phyloP scores from a whole-genome alignment of 2,888 invertebrate species.

The Apamea epomidion region DNA sequence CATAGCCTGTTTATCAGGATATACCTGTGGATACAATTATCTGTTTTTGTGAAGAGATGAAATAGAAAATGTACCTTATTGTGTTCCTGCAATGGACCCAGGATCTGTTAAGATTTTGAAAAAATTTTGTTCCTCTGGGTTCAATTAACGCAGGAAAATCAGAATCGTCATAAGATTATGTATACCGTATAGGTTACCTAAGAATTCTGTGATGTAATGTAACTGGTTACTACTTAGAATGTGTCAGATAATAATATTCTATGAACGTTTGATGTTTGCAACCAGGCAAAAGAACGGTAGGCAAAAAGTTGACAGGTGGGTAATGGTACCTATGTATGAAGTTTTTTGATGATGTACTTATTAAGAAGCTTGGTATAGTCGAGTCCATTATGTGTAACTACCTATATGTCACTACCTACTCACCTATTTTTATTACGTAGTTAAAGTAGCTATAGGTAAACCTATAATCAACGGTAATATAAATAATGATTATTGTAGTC shows the following conservation, averaged over 20 bases:
- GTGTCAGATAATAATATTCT: conserved; percentile 34
- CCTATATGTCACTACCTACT: neutral
- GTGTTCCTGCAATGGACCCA: neutral
- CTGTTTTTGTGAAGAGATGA: neutral
- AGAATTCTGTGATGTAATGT: conserved; percentile 2
- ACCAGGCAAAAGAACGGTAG: conserved; percentile 21
- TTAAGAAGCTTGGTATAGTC: conserved; percentile 31
- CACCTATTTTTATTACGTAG: neutral
- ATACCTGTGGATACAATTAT: neutral
- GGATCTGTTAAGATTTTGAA: neutral
- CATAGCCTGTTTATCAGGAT: neutral
- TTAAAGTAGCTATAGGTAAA: neutral
- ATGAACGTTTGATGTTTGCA: conserved; percentile 15
- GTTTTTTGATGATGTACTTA: conserved; percentile 25
- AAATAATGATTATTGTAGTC: neutral
- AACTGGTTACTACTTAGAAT: conserved; percentile 22
- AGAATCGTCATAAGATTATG: neutral
- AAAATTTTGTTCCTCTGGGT: neutral
- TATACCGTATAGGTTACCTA: neutral
- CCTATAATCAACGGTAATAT: conserved; percentile 4
- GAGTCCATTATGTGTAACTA: conserved; percentile 7
- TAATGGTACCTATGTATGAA: conserved; percentile 9
- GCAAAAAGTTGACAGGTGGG: conserved; percentile 36
- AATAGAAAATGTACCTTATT: neutral
- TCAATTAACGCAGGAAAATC: neutral